Conservation (phyloP, 1,140 invertebrate species). For the Musca domestica region DNA sequence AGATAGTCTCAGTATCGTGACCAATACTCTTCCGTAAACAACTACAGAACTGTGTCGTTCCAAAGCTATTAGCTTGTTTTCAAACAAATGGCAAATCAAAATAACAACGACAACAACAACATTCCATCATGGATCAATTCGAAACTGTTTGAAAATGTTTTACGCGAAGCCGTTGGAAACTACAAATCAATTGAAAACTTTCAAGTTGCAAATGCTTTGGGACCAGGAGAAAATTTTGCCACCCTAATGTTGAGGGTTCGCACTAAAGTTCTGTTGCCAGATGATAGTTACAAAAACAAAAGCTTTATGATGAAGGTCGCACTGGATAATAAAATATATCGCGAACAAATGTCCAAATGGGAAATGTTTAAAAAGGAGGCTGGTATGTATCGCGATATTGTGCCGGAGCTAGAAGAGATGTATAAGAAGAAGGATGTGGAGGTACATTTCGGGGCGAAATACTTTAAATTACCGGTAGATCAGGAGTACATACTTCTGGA, state of each 20-base stretch:
- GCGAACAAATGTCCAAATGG: slow-evolving; percentile 31
- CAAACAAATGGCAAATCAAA: too few relatives aligned
- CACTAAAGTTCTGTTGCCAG: background rate
- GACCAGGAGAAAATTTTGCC: background rate
- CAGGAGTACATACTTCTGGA: slow-evolving; percentile 49
- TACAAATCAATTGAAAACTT: background rate
- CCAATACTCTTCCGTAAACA: too few relatives aligned
- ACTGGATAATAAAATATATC: slow-evolving; percentile 30
- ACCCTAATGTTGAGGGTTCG: background rate
- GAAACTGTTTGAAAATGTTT: background rate
- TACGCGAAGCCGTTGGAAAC: background rate
- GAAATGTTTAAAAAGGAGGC: slow-evolving; percentile 36
- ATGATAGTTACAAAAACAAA: background rate
- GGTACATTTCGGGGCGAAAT: slow-evolving; percentile 32
- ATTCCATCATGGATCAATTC: background rate
- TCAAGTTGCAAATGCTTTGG: background rate
- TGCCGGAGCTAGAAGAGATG: slow-evolving; percentile 37
- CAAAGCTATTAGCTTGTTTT: too few relatives aligned
- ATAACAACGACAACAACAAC: too few relatives aligned
- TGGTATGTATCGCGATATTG: slow-evolving; percentile 31
- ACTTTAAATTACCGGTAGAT: slow-evolving; percentile 29
- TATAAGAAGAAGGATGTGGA: slow-evolving; percentile 41
- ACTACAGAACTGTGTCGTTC: too few relatives aligned
- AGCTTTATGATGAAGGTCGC: slow-evolving; percentile 42
- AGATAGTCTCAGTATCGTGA: too few relatives aligned